These are phyloP conservation scores for Synergus laeviventris DNA, from an alignment of 2,888 invertebrate genomes.

Conservation along the genomic window DNA sequence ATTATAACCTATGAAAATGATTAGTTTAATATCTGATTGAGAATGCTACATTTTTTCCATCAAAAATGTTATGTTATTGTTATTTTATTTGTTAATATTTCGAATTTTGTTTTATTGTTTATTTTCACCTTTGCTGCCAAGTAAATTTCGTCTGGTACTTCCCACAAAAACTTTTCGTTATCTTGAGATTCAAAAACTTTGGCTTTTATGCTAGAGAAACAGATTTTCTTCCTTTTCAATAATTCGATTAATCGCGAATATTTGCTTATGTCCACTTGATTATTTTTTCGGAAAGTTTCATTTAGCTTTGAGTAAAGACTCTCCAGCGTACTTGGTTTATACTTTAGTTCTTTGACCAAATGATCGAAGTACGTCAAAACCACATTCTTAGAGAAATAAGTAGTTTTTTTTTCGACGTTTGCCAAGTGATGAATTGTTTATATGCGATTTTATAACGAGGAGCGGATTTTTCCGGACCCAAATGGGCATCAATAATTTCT, in stretches of 20 bases:
- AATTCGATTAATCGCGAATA: neutral
- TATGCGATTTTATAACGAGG: too few relatives aligned
- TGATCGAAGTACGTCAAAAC: neutral
- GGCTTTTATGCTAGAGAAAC: neutral
- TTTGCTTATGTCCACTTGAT: conserved; percentile 1
- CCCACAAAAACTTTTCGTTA: neutral
- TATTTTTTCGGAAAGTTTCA: neutral
- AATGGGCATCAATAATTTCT: too few relatives aligned
- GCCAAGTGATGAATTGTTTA: too few relatives aligned
- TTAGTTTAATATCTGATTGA: neutral
- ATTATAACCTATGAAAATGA: neutral
- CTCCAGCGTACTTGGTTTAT: neutral
- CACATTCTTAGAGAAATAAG: too few relatives aligned
- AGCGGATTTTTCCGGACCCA: too few relatives aligned
- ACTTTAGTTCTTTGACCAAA: neutral
- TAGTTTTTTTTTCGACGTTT: too few relatives aligned
- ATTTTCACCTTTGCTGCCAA: neutral
- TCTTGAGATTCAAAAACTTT: neutral
- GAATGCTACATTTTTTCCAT: neutral
- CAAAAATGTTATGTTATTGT: neutral
- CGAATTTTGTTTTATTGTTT: too few relatives aligned
- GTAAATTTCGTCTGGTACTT: neutral
- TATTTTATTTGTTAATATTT: too few relatives aligned
- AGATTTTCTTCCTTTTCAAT: neutral
- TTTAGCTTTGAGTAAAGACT: neutral